Evolutionary conservation across 2,113 vertebrate genomes (phyloP), one percentile per base, ranked within the genome.

Genomic region (Sclerurus mexicanus): DNA sequence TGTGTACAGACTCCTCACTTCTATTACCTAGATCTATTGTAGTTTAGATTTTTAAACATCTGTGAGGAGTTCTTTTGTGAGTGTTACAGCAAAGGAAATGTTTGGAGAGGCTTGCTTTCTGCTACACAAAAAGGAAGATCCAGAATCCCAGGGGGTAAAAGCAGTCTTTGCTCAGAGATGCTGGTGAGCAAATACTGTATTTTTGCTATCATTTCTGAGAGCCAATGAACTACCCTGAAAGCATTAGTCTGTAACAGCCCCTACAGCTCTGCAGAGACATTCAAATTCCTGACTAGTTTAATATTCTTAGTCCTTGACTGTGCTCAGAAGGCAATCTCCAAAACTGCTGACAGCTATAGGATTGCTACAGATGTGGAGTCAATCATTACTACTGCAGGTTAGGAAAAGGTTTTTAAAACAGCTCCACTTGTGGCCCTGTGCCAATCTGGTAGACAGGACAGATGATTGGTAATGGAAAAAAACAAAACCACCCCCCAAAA

Each of bases 131-230:
- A 93, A 39, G 15, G 59, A 91, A 93, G 85, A 74, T 74, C 42
- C 3, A 12, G 27, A 89, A 71, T 86, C 63, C 64, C 83, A 55
- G 47, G 60, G 90, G 88, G 60, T 8, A 90, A 92, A n/a, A 88
- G 47, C 75, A 90, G 7, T 90, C 81, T 93, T 71, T 93, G 50
- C 87, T 91, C 50, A 90, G 71, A 73, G 52, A 92, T 89, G 66
- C 76, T 95, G 69, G 40, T 47, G 86, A 83, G 64, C 93, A 97
- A 73, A 93, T 86, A 55, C 63, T 66, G 0, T 42, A 52, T 93
- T 77, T 94, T 89, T 73, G 15, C 75, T 94, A 56, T 74, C 4
- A 63, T 89, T 95, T 93, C 47, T 84, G 72, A 90, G n/a, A 90
- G 42, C 46, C 56, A 62, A 0, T 40, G 75, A 53, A 50, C 52